Conservation (phyloP, 2,888 invertebrate species). For the Clanis bilineata region DNA sequence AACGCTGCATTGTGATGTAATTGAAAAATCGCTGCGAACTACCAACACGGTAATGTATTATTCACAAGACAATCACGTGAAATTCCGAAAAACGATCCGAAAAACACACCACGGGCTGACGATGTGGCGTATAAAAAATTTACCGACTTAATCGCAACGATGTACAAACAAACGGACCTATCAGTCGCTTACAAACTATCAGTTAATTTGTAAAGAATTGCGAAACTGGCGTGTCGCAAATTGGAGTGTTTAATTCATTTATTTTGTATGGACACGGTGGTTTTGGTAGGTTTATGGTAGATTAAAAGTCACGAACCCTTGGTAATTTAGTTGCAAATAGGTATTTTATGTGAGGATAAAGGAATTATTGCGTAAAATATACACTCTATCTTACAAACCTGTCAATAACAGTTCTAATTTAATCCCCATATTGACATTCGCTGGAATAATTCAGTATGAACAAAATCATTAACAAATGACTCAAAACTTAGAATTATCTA, state of each 20-base stretch:
- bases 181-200: constrained; percentile 55
- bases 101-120: constrained; percentile 61
- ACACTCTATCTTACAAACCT: too few species aligned
- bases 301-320: background rate
- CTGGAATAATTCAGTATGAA: too few species aligned
- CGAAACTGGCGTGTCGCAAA: constrained; percentile 28
- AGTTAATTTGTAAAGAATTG: constrained; percentile 57
- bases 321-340: background rate
- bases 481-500: too few species aligned
- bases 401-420: too few species aligned
- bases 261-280: background rate
- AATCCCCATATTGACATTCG: too few species aligned
- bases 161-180: constrained; percentile 65
- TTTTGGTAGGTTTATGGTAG: background rate
- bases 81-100: constrained; percentile 74
- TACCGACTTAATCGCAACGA: constrained; percentile 69
- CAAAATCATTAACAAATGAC: too few species aligned
- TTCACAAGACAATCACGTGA: constrained; percentile 76
- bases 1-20: constrained; percentile 68
- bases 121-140: constrained; percentile 69
- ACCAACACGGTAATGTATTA: constrained; percentile 63
- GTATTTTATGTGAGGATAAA: too few species aligned
- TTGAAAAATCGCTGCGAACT: constrained; percentile 75
- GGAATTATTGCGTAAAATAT: too few species aligned
- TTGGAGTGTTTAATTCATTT: constrained; percentile 19